Base-by-base conservation (phyloP, 1,140 invertebrate genomes). In the Apolygus lucorum region DNA sequence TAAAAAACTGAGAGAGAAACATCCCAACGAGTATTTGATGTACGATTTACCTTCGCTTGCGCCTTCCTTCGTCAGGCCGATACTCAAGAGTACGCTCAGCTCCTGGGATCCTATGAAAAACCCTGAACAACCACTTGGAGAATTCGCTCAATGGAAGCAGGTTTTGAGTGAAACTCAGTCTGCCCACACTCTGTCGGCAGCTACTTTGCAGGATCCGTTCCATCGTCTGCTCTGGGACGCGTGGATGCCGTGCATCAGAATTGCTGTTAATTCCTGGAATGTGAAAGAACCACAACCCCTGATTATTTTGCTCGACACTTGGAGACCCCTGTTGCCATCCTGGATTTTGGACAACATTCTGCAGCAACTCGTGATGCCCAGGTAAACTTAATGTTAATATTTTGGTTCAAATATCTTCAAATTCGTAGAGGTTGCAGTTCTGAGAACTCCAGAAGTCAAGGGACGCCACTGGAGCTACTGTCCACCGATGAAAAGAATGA, bases 281-380 rank as follows among this genome's bases (percentile, higher is more conserved):
- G 29, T 65, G 14, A 63, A 67, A 63, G 34, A 86, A 62, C 85
- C 87, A 76, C 86, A 89, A 13, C 81, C 85, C 0, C 83, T 99
- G 81, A 86, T 96, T 2, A 84, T 85, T 25, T 78, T 97, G 2
- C 75, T 98, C 1, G 87, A 93, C 72, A 79, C 82, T 2, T 99
- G 96, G 96, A 81, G 84, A 28, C 84, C 85, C 0, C 75, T 95
- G 0, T 76, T 96, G 63, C 93, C 95, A 0, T 76, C 78, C 0
- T 96, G 93, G 92, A 86, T 98, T 28, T 73, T 90, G 59, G 87
- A 91, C 68, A 90, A 93, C 75, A 85, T 95, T 71, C 80, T 92
- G 2, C 88, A 95, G 66, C 87, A 95, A 73, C 78, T 93, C 4
- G 83, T 97, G 29, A 79, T 95, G 70, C 92, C 93, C 0, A 84